Evolutionary conservation across 2,888 invertebrate genomes (phyloP).

Genomic region (Fragum sueziense): DNA sequence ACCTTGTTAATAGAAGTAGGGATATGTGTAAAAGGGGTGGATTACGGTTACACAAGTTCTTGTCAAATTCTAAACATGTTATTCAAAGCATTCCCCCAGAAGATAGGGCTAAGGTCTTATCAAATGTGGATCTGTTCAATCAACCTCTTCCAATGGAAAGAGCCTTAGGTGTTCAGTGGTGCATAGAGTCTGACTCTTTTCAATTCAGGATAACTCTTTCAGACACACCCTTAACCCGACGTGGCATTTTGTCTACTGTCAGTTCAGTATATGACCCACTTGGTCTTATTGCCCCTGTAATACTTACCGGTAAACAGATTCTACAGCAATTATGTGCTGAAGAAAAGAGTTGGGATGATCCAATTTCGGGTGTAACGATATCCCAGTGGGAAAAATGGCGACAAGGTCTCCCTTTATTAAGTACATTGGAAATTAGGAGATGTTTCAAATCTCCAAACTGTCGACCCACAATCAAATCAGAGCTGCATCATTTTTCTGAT

Average conservation of each 20-base stretch:
- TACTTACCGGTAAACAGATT: conserved; percentile 49
- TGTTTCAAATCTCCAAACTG: conserved; percentile 48
- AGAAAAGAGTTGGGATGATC: conserved; percentile 57
- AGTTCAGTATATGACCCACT: conserved; percentile 58
- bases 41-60: conserved; percentile 51
- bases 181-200: conserved; percentile 48
- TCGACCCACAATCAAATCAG: conserved; percentile 18
- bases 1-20: conserved; percentile 22
- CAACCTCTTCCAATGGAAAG: conserved; percentile 42
- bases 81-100: conserved; percentile 28
- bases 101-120: conserved; percentile 37
- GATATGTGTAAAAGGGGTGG: conserved; percentile 42
- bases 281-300: conserved; percentile 59
- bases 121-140: conserved; percentile 9
- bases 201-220: conserved; percentile 21
- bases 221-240: no score
- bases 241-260: conserved; percentile 48
- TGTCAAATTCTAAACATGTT: conserved; percentile 54
- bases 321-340: conserved; percentile 56
- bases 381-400: conserved; percentile 53
- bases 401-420: conserved; percentile 20
- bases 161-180: conserved; percentile 55
- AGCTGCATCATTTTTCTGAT: conserved; percentile 59
- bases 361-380: conserved; percentile 38
- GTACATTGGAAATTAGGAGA: conserved; percentile 21